These are phyloP conservation scores for Semaprochilodus insignis DNA, from an alignment of 2,797 vertebrate genomes.

Conservation along the genomic window DNA sequence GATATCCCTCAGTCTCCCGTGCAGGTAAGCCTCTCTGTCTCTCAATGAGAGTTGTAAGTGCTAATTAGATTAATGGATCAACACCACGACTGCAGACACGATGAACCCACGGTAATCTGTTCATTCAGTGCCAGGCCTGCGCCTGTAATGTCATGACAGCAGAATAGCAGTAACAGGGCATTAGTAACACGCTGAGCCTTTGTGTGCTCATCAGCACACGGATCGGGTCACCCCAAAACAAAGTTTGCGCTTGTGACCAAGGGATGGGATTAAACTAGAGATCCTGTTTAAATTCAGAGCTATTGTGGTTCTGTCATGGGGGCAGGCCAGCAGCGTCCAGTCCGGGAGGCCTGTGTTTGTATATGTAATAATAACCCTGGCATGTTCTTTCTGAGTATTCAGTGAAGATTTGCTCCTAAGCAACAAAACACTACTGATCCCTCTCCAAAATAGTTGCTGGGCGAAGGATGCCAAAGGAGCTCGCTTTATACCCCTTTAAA, in stretches of 20 bases:
- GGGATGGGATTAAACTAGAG: slow-evolving; percentile 44
- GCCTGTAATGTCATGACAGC: slow-evolving; percentile 50
- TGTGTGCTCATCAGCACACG: slow-evolving; percentile 53
- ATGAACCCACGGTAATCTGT: slow-evolving; percentile 49
- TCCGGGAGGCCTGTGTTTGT: slow-evolving; percentile 32
- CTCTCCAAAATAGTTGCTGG: slow-evolving; percentile 47
- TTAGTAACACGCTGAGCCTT: slow-evolving; percentile 46
- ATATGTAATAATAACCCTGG: slow-evolving; percentile 24
- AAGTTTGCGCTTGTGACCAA: slow-evolving; percentile 38
- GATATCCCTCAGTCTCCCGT: slow-evolving; percentile 50
- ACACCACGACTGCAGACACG: slow-evolving; percentile 54
- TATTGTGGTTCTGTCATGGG: slow-evolving; percentile 19
- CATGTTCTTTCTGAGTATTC: slow-evolving; percentile 40
- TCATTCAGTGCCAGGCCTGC: slow-evolving; percentile 43
- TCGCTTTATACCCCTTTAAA: not conserved
- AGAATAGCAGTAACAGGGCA: slow-evolving; percentile 47
- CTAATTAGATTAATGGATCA: slow-evolving; percentile 76
- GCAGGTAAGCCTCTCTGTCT: slow-evolving; percentile 60
- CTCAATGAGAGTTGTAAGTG: slow-evolving; percentile 56
- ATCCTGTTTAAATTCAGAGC: slow-evolving; percentile 41
- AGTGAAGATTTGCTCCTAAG: slow-evolving; percentile 51
- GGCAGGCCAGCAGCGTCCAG: slow-evolving; percentile 14
- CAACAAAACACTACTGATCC: slow-evolving; percentile 10
- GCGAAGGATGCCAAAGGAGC: slow-evolving; percentile 59
- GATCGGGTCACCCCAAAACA: slow-evolving; percentile 64